Base-by-base conservation (phyloP, 2,113 vertebrate genomes). In the Dryoscopus gambensis region DNA sequence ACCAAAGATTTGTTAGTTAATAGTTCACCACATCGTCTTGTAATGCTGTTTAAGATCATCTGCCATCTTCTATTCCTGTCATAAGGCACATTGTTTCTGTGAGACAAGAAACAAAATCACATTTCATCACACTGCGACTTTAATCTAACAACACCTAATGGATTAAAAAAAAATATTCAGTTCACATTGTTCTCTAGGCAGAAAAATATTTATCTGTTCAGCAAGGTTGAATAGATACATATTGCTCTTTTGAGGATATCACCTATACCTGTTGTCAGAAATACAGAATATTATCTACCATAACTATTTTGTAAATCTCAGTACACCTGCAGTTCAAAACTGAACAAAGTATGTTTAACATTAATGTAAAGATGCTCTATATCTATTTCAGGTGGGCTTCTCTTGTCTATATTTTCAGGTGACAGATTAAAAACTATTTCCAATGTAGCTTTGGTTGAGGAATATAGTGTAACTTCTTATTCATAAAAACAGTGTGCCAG, bases 161-260 rank as follows among this genome's bases (percentile, higher is more conserved):
- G 42, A 63, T 84, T 84, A 42, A n/a, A 73, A 73, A 55, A 16
- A 84, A 89, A 46, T 40, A 50, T 3, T 69, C 25, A 20, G 17
- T 57, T 85, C 60, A n/a, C 23, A 13, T 46, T 35, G 18, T 55
- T 68, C 30, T 74, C 19, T 16, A 64, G 19, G 31, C 28, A 89
- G n/a, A 95, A 92, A 77, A 68, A 52, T 90, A 91, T 55, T 76
- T 60, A 50, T 60, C 21, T 52, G 6, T 65, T 86, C 50, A 92
- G 46, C 6, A 84, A 77, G 53, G 16, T 59, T 11, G n/a, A 35
- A 16, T 30, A 65, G 33, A 39, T 67, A 40, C 31, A n/a, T 13
- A 6, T 49, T 69, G 31, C 7, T 62, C 37, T 87, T 93, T 69
- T 84, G n/a, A 81, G 37, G 23, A 37, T 21, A 57, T 22, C 18